Evolutionary conservation across 2,888 invertebrate species (phyloP), one percentile per base, ranked within the genome.

Genomic region (Muschampia plurimacula): DNA sequence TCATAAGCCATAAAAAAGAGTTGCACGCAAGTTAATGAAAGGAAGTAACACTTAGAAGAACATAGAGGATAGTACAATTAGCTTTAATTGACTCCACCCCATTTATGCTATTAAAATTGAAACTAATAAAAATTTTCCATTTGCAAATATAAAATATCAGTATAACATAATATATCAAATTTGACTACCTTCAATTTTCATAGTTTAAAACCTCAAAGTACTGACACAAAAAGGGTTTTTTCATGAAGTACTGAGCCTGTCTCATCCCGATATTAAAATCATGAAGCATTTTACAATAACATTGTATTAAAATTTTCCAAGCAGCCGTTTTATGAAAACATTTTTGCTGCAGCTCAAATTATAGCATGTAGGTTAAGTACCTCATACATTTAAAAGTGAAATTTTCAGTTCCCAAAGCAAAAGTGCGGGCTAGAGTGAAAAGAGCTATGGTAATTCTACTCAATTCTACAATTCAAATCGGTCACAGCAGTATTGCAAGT

Each of bases 381-480:
- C 28, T 62, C 69, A 32, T 63, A 63, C 70, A 70, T 70, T 70
- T 69, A 28, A 63, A 69, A 69, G 69, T 63, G 49, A 52, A 63
- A 62, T 69, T 69, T 67, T 63, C 36, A 49, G 62, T 52, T 41
- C 52, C 36, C 39, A n/a, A 62, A 69, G 62, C 62, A 62, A 67
- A 69, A 68, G 44, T 59, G 32, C 36, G 60, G 68, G 7, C 44
- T 32, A 39, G 12, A 69, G 52, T 63, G 52, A 69, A 69, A 60
- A 69, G 69, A 52, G 49, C 49, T 69, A 69, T 69, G 69, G 49
- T 69, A 69, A 69, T 69, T 62, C 52, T 68, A 49, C 60, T 63
- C 69, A 59, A 63, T 69, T 69, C 60, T 62, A 69, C 69, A 63
- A 62, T 69, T 62, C 46, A 69, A 69, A 46, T 39, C 49, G 62